phyloP scores from a whole-genome alignment of 2,113 vertebrate species.

The Zapus hudsonius region DNA sequence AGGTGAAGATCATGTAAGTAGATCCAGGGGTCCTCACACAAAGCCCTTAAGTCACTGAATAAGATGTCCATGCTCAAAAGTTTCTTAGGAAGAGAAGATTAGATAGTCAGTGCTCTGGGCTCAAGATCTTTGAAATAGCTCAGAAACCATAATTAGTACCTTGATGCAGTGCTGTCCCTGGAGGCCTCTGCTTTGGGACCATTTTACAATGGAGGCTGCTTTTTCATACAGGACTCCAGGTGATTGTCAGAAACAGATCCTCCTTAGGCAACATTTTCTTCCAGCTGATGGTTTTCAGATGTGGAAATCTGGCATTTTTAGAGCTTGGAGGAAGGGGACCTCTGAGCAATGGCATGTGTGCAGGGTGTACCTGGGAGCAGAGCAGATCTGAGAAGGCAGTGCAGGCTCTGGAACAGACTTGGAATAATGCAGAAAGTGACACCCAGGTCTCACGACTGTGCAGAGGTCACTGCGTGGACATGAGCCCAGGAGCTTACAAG shows the following conservation, averaged over 20 bases:
- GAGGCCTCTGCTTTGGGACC: conserved; percentile 15
- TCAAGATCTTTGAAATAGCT: conserved; percentile 55
- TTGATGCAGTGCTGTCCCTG: not conserved
- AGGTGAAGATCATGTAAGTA: not conserved
- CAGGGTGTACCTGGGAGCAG: not conserved
- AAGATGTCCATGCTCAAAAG: conserved; percentile 40
- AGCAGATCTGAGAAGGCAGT: not conserved
- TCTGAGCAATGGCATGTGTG: not conserved
- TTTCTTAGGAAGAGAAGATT: conserved; percentile 54
- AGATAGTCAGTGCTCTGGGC: not conserved
- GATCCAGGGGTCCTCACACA: not conserved
- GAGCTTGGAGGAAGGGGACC: not conserved
- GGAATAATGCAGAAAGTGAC: not conserved
- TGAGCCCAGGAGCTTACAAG: not conserved
- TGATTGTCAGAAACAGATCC: conserved; percentile 39
- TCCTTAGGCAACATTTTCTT: not conserved
- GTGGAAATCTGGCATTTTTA: not conserved
- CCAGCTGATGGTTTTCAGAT: not conserved
- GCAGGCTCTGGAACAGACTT: not conserved
- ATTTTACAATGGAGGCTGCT: not conserved
- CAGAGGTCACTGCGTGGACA: not conserved
- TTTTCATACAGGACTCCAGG: conserved; percentile 7
- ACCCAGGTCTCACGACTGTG: not conserved
- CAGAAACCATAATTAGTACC: conserved; percentile 67
- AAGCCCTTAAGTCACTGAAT: not conserved